phyloP scores from a whole-genome alignment of 30 jellyfish, hydroid and myxozoan genomes.

The Sanderia malayensis region DNA sequence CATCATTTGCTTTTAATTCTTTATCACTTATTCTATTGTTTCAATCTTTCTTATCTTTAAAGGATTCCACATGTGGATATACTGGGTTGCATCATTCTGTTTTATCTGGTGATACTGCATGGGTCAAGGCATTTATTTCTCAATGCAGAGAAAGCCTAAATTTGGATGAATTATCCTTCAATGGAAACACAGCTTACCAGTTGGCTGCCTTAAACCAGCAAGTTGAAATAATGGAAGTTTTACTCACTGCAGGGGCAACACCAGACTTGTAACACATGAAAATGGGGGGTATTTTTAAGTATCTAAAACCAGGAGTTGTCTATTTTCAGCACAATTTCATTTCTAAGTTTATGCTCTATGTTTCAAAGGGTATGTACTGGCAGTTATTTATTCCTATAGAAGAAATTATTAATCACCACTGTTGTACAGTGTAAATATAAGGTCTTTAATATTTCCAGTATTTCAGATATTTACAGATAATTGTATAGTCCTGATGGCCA shows the following conservation, averaged over 20 bases:
- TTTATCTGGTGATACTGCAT: constrained; percentile 1
- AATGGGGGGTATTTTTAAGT: no score
- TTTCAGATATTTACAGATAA: no score
- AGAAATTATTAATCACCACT: no score
- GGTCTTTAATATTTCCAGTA: no score
- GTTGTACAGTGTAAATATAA: no score
- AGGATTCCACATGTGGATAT: constrained; percentile 20
- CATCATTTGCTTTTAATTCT: background rate
- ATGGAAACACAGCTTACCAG: constrained; percentile 18
- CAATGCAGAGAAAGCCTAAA: background rate
- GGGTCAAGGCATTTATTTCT: background rate
- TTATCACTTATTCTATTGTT: no score
- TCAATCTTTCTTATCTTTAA: background rate
- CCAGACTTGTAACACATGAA: background rate
- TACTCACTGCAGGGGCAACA: constrained; percentile 13
- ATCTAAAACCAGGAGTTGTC: no score
- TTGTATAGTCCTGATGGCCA: no score
- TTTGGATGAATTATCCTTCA: background rate
- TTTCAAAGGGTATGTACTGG: no score
- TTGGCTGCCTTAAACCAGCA: constrained; percentile 4
- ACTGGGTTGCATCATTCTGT: constrained; percentile 36
- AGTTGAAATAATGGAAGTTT: background rate
- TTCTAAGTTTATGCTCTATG: no score
- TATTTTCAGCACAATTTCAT: no score
- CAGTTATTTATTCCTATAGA: no score